Evolutionary conservation across 2,888 invertebrate genomes (phyloP).

Genomic region (Saturnia japonica): DNA sequence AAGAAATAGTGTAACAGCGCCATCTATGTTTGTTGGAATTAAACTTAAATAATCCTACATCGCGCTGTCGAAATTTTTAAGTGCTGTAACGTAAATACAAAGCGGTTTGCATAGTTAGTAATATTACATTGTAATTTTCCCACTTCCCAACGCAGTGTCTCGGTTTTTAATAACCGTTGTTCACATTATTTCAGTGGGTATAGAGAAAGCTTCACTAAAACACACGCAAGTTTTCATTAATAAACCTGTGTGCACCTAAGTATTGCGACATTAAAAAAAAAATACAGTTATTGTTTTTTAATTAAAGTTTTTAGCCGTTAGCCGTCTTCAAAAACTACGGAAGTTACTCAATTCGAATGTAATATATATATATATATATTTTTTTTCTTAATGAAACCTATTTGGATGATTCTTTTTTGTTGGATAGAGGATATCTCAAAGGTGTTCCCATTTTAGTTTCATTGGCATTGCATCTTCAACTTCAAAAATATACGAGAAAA

Average conservation of each 20-base stretch:
- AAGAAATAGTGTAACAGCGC: neutral
- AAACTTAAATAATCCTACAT: conserved; percentile 2
- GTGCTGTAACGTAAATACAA: neutral
- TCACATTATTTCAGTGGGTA: conserved; percentile 57
- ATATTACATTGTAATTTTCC: conserved; percentile 28
- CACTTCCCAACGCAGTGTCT: conserved; percentile 62
- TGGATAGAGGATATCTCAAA: no score
- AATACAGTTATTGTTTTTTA: conserved; percentile 17
- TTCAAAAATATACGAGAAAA: no score
- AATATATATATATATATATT: no score
- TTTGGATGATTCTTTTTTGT: no score
- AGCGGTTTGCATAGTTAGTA: neutral
- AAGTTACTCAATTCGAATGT: no score
- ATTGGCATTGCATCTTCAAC: no score
- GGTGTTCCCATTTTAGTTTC: no score
- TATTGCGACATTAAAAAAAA: conserved; percentile 47
- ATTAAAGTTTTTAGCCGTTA: no score
- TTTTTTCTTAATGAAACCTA: no score
- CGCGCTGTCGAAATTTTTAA: conserved; percentile 3
- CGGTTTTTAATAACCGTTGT: conserved; percentile 42
- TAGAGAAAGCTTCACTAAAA: conserved; percentile 61
- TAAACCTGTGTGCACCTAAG: conserved; percentile 68
- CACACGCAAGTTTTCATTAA: conserved; percentile 58
- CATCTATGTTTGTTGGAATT: neutral
- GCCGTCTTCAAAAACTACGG: no score